A percentile compares a stretch with the other conserved stretches of the same genome.
Conservation (phyloP, 2,113 vertebrate species). For the Athene noctua region DNA sequence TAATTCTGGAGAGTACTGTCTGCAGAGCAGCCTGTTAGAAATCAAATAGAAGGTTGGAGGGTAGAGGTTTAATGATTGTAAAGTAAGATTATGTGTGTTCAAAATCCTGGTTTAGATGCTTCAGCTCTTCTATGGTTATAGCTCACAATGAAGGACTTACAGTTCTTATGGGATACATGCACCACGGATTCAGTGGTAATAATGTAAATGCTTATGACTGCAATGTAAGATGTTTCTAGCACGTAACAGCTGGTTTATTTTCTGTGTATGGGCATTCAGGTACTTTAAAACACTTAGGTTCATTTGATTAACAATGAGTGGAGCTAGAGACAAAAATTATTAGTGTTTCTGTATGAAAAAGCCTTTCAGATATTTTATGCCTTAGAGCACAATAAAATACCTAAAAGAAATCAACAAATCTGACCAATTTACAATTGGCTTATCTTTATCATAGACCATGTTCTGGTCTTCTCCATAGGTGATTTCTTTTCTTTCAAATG, state of each 20-base stretch:
- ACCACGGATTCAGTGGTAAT: background rate
- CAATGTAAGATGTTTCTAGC: background rate
- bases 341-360: background rate
- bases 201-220: constrained; percentile 37
- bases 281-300: constrained; percentile 29
- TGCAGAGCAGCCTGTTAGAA: background rate
- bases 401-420: constrained; percentile 48
- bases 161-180: background rate
- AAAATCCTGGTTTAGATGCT: background rate
- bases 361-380: background rate
- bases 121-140: background rate
- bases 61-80: background rate
- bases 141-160: background rate
- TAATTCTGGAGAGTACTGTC: background rate
- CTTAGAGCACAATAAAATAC: constrained; percentile 15
- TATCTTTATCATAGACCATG: background rate
- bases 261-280: background rate
- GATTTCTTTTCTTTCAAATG: background rate
- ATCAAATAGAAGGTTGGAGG: background rate
- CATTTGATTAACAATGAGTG: constrained; percentile 37
- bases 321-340: background rate
- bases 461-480: background rate
- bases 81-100: background rate
- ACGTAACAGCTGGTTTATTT: background rate
- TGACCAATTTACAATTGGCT: background rate